These are phyloP conservation scores for Enteromius treurensis DNA, from an alignment of 2,797 vertebrate species.

Conservation along the genomic window DNA sequence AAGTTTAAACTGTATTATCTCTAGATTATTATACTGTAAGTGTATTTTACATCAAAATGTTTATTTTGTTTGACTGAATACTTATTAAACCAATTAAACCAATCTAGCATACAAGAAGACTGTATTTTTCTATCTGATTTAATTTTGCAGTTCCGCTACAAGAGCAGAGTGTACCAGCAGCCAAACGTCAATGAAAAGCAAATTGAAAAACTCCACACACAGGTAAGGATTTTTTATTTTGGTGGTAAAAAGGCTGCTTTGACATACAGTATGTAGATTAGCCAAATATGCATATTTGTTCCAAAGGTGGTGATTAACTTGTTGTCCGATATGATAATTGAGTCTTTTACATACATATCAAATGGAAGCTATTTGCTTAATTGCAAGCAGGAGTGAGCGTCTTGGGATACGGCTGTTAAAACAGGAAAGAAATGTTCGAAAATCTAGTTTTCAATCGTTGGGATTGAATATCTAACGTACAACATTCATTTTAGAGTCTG, in stretches of 20 bases:
- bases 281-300: conserved; percentile 16
- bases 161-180: conserved; percentile 86
- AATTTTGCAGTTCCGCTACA: conserved; percentile 83
- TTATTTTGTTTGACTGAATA: not conserved
- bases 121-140: conserved; percentile 8
- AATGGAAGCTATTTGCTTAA: conserved; percentile 33
- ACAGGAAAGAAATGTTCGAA: not conserved
- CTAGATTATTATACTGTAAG: not conserved
- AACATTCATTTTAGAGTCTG: conserved; percentile 7
- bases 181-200: conserved; percentile 84
- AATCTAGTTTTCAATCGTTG: not conserved
- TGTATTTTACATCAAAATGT: not conserved
- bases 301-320: conserved; percentile 8
- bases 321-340: not conserved
- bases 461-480: conserved; percentile 34
- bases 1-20: not conserved
- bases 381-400: not conserved
- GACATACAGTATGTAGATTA: conserved; percentile 13
- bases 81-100: not conserved
- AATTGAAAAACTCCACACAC: conserved; percentile 85
- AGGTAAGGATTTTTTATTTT: conserved; percentile 72
- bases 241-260: not conserved
- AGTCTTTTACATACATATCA: conserved; percentile 22
- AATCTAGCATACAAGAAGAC: not conserved
- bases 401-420: conserved; percentile 1